Base-by-base conservation (phyloP, 2,113 vertebrate genomes). In the Urocolius indicus region DNA sequence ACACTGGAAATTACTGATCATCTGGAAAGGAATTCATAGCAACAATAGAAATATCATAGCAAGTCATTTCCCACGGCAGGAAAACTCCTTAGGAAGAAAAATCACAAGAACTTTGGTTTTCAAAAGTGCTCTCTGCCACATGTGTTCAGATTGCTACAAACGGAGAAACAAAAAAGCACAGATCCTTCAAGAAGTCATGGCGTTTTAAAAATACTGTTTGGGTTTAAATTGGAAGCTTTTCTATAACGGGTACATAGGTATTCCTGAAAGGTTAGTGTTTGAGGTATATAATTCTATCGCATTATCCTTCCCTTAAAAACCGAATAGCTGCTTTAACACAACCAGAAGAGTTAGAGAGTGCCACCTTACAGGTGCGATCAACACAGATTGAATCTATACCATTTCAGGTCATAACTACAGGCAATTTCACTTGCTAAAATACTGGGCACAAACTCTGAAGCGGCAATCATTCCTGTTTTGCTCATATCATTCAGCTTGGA, bases 1-100 rank as follows among this genome's bases (percentile, higher is more conserved):
- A 84, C 20, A 71, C 75, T 67, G 89, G 94, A 96, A 95, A 95
- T 63, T 86, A 90, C 55, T 74, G 67, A 93, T 83, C 59, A 85
- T 67, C 90, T 86, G 45, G 79, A 87, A 96, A 95, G 72, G 82
- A 96, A 95, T 94, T 93, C 75, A 77, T 52, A 88, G 63, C 78
- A 66, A 89, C n/a, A n/a, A n/a, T n/a, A n/a, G n/a, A n/a, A n/a
- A n/a, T n/a, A n/a, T 93, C 75, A 77, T 52, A 88, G 63, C 78
- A 66, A 89, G 74, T 48, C 78, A 87, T 90, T 83, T 69, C 71
- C 63, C 52, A 93, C 46, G 90, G 87, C 72, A 93, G 91, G 82
- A 93, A 93, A 95, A 95, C 38, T 95, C 59, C 51, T 95, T 48
- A 94, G 72, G 34, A 91, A 77, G 69, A 82, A 87, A 87, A 84